phyloP scores from a whole-genome alignment of 2,888 invertebrate genomes.

The Syritta pipiens region DNA sequence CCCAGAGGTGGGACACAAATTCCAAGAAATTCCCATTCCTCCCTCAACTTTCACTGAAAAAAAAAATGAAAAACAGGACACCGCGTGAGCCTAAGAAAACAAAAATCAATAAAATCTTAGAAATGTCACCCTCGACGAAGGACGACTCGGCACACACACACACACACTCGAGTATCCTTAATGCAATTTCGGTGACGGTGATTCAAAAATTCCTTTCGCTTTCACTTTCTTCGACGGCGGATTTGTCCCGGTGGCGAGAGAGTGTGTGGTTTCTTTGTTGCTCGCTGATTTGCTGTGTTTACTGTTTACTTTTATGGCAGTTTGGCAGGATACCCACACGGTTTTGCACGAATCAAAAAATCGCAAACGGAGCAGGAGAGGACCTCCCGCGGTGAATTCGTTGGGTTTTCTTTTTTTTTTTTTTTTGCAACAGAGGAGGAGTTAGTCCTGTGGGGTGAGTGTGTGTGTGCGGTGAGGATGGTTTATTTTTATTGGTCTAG shows the following conservation, averaged over 20 bases:
- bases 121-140: too few relatives aligned
- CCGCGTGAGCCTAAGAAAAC: conserved; percentile 4
- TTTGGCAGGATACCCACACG: conserved; percentile 26
- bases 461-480: conserved; percentile 4
- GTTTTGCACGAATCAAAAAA: conserved; percentile 61
- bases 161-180: conserved; percentile 32
- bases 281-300: conserved; percentile 57
- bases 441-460: conserved; percentile 14
- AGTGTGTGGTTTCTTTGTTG: conserved; percentile 34
- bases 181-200: conserved; percentile 3
- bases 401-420: neutral
- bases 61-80: conserved; percentile 10
- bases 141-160: conserved; percentile 1
- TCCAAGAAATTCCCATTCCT: conserved; percentile 45
- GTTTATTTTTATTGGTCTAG: conserved; percentile 46
- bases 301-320: conserved; percentile 46
- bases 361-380: conserved; percentile 23
- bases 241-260: conserved; percentile 36
- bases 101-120: conserved; percentile 52
- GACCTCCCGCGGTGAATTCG: neutral
- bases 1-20: conserved; percentile 9
- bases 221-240: conserved; percentile 35
- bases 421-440: conserved; percentile 33
- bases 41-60: conserved; percentile 50
- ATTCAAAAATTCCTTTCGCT: conserved; percentile 21